Evolutionary conservation across 2,113 vertebrate genomes (phyloP), one percentile per base, ranked within the genome.

Genomic region (Diphyllodes magnificus): DNA sequence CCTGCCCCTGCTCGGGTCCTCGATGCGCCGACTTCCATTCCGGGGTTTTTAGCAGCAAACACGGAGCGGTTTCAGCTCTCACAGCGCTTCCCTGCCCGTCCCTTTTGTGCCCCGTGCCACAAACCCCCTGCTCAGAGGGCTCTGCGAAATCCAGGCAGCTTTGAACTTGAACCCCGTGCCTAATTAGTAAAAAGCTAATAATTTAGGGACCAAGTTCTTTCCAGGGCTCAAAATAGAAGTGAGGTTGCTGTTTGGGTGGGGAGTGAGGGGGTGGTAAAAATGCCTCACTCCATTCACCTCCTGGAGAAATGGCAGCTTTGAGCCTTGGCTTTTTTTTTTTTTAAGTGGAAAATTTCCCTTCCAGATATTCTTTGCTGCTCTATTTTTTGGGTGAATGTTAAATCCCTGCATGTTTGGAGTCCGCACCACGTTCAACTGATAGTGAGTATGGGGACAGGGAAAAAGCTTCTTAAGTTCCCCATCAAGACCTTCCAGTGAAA

Each of bases 371-470:
- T 0, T 1, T 15, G 23, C 42, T 59, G 45, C 54, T 45, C 7
- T 15, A 0, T 33, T 44, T 33, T 30, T 40, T 10, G 10, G 5
- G 54, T 39, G 11, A 39, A 3, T 10, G 19, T 25, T 18, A n/a
- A 79, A 49, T 10, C 75, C 57, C 9, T 68, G 70, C 3, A 0
- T 7, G 65, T 16, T 51, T 5, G 0, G 65, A 25, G 65, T 13
- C 65, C 3, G 0, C 2, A 9, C 21, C 15, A 2, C 19, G 0
- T 61, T 24, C 25, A 61, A 31, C 37, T 42, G 64, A 30, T 3
- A 10, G 39, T 17, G 81, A 70, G 63, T n/a, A 54, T 0, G 9
- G 42, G 40, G 42, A 44, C 30, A 75, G 71, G 28, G 40, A 57
- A 73, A 73, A 84, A 64, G 5, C 72, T 40, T 18, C 30, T 51